A percentile compares a stretch with the other conserved stretches of the same genome.
These are phyloP conservation scores for Barnardius zonarius DNA, from an alignment of 2,113 vertebrate genomes.

Conservation along the genomic window DNA sequence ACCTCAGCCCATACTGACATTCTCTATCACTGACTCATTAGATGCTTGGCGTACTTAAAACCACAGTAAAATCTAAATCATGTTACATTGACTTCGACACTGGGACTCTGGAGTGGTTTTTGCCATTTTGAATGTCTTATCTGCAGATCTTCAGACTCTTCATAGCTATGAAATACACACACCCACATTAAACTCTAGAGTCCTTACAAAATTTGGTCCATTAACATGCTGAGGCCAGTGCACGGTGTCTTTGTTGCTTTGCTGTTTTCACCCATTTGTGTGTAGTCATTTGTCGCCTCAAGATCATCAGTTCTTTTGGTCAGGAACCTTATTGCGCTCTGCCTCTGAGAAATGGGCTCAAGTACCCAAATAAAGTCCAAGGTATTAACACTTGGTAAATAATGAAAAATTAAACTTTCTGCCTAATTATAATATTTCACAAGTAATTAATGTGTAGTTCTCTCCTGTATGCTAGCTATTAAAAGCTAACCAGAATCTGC, in stretches of 20 bases:
- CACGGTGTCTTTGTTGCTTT: not conserved
- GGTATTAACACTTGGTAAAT: not conserved
- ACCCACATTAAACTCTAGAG: not conserved
- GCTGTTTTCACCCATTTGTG: not conserved
- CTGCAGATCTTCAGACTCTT: not conserved
- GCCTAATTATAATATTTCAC: not conserved
- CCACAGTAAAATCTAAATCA: not conserved
- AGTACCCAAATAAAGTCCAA: not conserved
- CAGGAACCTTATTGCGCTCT: not conserved
- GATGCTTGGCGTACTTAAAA: not conserved
- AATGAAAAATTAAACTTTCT: not conserved
- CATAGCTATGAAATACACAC: not conserved
- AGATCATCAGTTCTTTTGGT: not conserved
- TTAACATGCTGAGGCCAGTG: not conserved
- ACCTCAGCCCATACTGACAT: not conserved
- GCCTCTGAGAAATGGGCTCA: not conserved
- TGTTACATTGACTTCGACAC: not conserved
- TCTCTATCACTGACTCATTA: not conserved
- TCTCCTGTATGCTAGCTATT: not conserved
- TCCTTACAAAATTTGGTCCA: not conserved
- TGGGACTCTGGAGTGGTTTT: not conserved
- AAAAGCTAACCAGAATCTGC: not conserved
- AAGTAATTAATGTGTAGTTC: not conserved
- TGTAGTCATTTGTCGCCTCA: not conserved
- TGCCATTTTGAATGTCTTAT: not conserved